Conservation (phyloP, 2,113 vertebrate species). For the Equus quagga region DNA sequence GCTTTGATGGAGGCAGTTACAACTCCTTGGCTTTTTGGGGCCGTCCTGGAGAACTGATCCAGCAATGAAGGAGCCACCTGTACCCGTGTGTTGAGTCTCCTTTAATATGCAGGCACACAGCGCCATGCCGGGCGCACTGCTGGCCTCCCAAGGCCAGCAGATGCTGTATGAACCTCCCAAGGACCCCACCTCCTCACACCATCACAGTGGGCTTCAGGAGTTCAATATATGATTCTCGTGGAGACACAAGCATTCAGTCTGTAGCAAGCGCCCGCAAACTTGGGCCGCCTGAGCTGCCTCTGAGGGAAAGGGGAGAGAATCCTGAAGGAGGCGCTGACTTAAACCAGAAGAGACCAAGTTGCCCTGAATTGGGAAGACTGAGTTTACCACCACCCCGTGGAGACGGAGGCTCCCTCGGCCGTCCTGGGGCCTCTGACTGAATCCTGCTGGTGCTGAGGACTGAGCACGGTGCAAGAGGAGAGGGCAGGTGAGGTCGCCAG, state of each 20-base stretch:
- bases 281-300: not conserved
- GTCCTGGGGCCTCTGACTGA: not conserved
- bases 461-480: not conserved
- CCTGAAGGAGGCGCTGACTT: not conserved
- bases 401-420: not conserved
- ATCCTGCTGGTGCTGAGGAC: not conserved
- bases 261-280: too few relatives aligned
- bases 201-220: not conserved
- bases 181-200: not conserved
- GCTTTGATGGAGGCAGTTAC: not conserved
- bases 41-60: not conserved
- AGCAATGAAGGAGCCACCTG: too few relatives aligned
- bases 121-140: accelerated
- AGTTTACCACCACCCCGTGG: not conserved
- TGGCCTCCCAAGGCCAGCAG: not conserved
- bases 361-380: not conserved
- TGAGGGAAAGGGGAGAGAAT: not conserved
- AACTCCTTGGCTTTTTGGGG: not conserved
- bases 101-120: too few relatives aligned
- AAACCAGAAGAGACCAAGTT: not conserved
- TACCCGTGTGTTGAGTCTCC: accelerated
- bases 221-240: not conserved
- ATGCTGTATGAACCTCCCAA: not conserved
- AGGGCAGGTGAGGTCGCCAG: not conserved
- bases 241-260: not conserved